Base-by-base conservation (phyloP, 2,113 vertebrate species). In the Sigmodon hispidus region DNA sequence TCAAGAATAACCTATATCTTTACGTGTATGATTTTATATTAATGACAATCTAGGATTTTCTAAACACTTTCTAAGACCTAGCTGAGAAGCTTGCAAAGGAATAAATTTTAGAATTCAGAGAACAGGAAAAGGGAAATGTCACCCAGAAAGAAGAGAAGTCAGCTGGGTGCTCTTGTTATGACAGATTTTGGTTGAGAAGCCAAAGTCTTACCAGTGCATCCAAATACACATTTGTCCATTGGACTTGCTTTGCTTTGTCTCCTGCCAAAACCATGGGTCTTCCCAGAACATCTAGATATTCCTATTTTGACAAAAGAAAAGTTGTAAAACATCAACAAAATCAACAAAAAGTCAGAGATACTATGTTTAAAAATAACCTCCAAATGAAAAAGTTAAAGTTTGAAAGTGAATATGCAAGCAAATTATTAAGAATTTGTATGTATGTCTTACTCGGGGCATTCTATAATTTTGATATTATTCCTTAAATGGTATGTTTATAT, bases 221-320 rank as follows among this genome's bases (percentile, higher is more conserved):
- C 84, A 99, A 98, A 96, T 99, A 99, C 5, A 99, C 99, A 9
- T 99, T 99, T 34, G 99, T 99, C 99, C 99, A 99, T 34, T 99
- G 99, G 70, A 99, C 99, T 98, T 99, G 99, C 96, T 99, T 99
- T 75, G 99, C 99, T 97, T 99, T 98, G 76, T 99, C 98, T 98
- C 99, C 99, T 89, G 99, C 99, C 97, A 99, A 98, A 97, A 99
- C 99, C 99, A 99, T 99, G 13, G 99, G 99, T 98, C 99, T 99
- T 94, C 99, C 99, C 96, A 99, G 98, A 57, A 99, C 99, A 98
- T 99, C 99, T 96, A 99, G 98, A 93, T 99, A 99, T 96, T 99
- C 99, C 99, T 99, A 96, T 55, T 92, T 90, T 88, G 91, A 97
- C 50, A 89, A 93, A 97, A 75, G 93, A 79, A 92, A 86, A 2